These are phyloP conservation scores for Peribatodes rhomboidaria DNA, from an alignment of 2,888 invertebrate species.

Conservation along the genomic window DNA sequence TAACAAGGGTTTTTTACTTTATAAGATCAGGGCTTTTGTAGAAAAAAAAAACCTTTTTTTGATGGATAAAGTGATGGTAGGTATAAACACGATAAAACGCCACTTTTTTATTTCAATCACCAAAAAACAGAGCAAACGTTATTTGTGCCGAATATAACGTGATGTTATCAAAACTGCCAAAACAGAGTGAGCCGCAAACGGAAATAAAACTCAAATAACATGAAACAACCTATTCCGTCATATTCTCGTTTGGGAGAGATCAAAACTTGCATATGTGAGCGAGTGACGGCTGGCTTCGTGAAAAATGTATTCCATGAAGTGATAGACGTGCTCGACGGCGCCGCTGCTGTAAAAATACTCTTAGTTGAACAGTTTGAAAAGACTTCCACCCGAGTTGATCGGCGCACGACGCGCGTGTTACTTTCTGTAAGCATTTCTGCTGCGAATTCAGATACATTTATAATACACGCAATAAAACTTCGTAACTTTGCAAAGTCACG, in stretches of 20 bases:
- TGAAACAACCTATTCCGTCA: constrained; percentile 43
- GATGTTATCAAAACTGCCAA: constrained; percentile 23
- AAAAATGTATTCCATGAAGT: constrained; percentile 69
- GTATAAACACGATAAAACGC: too few species aligned
- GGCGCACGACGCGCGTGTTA: constrained; percentile 53
- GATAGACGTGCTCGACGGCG: constrained; percentile 48
- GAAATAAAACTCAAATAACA: constrained; percentile 46
- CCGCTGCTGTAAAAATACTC: constrained; percentile 55
- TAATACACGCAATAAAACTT: constrained; percentile 45
- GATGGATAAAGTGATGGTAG: too few species aligned
- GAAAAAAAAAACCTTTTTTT: too few species aligned
- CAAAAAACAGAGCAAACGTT: background rate
- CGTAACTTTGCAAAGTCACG: constrained; percentile 53
- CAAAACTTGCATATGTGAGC: constrained; percentile 57
- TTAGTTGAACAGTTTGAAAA: constrained; percentile 67
- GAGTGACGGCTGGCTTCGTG: constrained; percentile 66
- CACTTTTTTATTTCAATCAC: background rate
- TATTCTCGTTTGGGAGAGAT: constrained; percentile 52
- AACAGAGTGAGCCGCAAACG: constrained; percentile 31
- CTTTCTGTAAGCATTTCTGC: constrained; percentile 51
- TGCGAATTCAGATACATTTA: constrained; percentile 53
- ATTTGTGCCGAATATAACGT: background rate
- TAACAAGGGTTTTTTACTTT: too few species aligned
- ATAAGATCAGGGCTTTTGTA: too few species aligned
- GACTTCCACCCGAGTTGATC: constrained; percentile 62